Conservation (phyloP, 2,888 invertebrate genomes). For the Monochamus alternatus region DNA sequence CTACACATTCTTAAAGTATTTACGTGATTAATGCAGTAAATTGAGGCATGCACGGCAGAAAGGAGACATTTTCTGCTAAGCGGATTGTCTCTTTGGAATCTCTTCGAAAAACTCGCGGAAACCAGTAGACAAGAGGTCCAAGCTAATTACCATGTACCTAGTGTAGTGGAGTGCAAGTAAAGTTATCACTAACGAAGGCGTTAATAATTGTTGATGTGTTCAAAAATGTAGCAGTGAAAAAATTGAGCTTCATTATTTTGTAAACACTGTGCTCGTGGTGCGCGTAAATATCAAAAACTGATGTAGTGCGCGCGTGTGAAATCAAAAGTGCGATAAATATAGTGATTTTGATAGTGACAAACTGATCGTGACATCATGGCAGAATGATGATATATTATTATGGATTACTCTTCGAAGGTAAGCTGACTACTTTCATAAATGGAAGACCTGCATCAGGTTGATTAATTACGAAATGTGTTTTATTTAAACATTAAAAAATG, state of each 20-base stretch:
- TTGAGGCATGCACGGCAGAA: conserved; percentile 68
- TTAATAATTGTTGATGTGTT: not conserved
- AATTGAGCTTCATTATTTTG: conserved; percentile 4
- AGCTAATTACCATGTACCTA: not conserved
- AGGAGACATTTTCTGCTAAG: conserved; percentile 63
- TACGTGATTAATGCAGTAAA: conserved; percentile 72
- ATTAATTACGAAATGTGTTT: too few relatives aligned
- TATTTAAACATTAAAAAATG: too few relatives aligned
- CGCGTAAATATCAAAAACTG: conserved; percentile 27
- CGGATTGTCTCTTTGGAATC: conserved; percentile 35
- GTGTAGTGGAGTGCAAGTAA: not conserved
- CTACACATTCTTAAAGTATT: conserved; percentile 71
- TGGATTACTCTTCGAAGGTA: conserved; percentile 40
- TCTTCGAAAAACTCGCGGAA: conserved; percentile 25
- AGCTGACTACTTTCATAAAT: not conserved
- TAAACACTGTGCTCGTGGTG: conserved; percentile 37
- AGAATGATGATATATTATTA: conserved; percentile 34
- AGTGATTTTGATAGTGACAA: conserved; percentile 7
- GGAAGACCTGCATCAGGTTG: too few relatives aligned
- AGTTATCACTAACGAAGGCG: not conserved
- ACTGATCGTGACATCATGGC: conserved; percentile 24
- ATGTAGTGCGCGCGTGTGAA: conserved; percentile 13
- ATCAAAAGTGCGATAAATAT: conserved; percentile 11
- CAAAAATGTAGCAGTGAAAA: not conserved
- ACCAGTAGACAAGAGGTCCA: not conserved